Base-by-base conservation (phyloP, 2,113 vertebrate species). In the Oreotrochilus melanogaster region DNA sequence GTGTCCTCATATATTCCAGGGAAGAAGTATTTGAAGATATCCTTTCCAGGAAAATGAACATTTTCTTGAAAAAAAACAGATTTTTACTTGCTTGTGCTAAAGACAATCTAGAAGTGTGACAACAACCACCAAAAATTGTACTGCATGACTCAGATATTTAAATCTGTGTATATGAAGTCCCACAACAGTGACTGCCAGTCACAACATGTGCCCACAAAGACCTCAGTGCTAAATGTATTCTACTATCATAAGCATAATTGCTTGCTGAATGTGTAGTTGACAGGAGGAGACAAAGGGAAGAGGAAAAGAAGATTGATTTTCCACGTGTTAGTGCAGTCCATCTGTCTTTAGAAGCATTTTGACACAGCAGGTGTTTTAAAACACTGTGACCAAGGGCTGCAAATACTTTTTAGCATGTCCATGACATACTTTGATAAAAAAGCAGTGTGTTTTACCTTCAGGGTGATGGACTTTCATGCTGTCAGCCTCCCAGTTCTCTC, bases 351-450 rank as follows among this genome's bases (percentile, higher is more conserved):
- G 64, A 95, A 96, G 43, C 7, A 16, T 78, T 93, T 89, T 84
- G 75, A 93, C 87, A 88, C 64, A 78, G 93, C 72, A 95, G 82
- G 87, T 95, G 81, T 94, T 89, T 86, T 89, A 96, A 96, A 96
- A 92, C n/a, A 78, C 92, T 94, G 91, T 97, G 88, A 95, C 93
- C 31, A 8, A 90, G 72, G 62, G 69, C 86, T 92, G 92, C 80
- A 95, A 96, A 96, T 93, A 91, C 58, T 89, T 97, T 97, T 92
- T 65, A 93, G 85, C 85, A 82, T 95, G 94, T 81, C 94, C 51
- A 39, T 94, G 96, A 93, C 95, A 94, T 74, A 89, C 89, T 95
- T 96, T 78, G 93, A 94, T 95, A 90, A 92, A 95, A 95, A 93
- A 81, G 39, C 74, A 74, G 64, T 33, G 35, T 94, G 79, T 92